Base-by-base conservation (phyloP, 2,888 invertebrate genomes). In the Dynastes tityus region DNA sequence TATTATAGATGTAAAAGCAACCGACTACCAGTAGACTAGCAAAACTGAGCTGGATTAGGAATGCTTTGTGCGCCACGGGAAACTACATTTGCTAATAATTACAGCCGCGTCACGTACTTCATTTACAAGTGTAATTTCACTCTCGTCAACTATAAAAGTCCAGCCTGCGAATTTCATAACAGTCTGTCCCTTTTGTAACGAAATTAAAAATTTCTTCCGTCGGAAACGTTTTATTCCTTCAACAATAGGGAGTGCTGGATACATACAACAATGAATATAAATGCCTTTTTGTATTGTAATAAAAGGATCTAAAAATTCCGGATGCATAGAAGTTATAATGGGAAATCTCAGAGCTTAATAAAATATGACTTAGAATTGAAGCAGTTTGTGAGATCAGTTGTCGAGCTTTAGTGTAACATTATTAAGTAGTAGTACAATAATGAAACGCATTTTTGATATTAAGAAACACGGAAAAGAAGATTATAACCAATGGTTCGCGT, bases 101-200 rank as follows among this genome's bases (percentile, higher is more conserved):
- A 67, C 55, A 65, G 32, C 65, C 73, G 29, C 58, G 67, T 64
- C 78, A 78, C 74, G 78, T 78, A 74, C 65, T 74, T 78, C 74
- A 78, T 78, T 65, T 74, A 74, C 74, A 78, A 78, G 71, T 78
- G 53, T 67, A 74, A 78, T 78, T 78, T 74, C 45, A 13, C 76
- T 55, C n/a, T 55, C 67, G 53, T 58, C 65, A 76, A 76, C 76
- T 67, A 76, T 76, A 76, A 76, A 76, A 76, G 65, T 67, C 53
- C 67, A 67, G 67, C 51, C 58, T 65, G 76, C 55, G 53, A 76
- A 76, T 76, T 68, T 67, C 76, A 76, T 76, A 76, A 76, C 76
- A 67, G 55, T 45, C 65, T 64, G 51, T 64, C 63, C 55, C 64
- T 55, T 64, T 55, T 51, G 37, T 65, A 53, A 40, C 53, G n/a